Percentiles rank a stretch among this genome's conserved stretches.
phyloP scores from a whole-genome alignment of 2,113 vertebrate species.

The Odocoileus virginianus region DNA sequence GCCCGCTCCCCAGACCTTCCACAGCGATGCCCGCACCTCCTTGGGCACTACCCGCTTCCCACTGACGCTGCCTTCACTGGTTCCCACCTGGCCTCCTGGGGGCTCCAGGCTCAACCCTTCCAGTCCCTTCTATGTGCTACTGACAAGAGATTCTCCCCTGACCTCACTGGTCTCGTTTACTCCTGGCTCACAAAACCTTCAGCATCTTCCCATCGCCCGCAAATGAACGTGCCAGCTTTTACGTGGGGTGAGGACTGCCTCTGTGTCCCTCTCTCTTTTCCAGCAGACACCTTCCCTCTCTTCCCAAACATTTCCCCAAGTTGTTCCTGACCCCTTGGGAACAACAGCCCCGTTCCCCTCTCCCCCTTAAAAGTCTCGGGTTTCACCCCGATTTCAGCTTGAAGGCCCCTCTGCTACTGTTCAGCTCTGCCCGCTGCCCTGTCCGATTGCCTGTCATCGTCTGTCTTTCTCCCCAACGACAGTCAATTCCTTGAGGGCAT shows the following conservation, averaged over 20 bases:
- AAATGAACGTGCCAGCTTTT: background rate
- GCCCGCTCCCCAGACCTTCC: too few species aligned
- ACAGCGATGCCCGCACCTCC: rapidly evolving
- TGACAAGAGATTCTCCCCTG: background rate
- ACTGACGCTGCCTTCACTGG: rapidly evolving
- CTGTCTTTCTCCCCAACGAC: background rate
- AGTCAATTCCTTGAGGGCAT: slow-evolving; percentile 35
- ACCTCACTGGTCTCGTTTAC: rapidly evolving
- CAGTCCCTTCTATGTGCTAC: background rate
- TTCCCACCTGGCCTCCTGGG: background rate
- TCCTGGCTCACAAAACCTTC: background rate
- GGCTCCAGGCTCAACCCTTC: background rate
- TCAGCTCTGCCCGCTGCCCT: background rate
- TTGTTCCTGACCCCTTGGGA: background rate
- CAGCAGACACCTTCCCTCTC: background rate
- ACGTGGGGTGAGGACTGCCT: background rate
- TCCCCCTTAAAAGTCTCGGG: background rate
- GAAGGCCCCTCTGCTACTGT: rapidly evolving
- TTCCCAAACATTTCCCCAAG: rapidly evolving
- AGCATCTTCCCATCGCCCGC: background rate
- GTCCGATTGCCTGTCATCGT: rapidly evolving
- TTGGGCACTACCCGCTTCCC: rapidly evolving
- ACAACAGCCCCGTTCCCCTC: too few species aligned
- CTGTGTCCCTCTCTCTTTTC: rapidly evolving
- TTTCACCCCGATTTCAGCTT: background rate